These are phyloP conservation scores for Channa argus DNA, from an alignment of 2,113 vertebrate species.

Conservation along the genomic window DNA sequence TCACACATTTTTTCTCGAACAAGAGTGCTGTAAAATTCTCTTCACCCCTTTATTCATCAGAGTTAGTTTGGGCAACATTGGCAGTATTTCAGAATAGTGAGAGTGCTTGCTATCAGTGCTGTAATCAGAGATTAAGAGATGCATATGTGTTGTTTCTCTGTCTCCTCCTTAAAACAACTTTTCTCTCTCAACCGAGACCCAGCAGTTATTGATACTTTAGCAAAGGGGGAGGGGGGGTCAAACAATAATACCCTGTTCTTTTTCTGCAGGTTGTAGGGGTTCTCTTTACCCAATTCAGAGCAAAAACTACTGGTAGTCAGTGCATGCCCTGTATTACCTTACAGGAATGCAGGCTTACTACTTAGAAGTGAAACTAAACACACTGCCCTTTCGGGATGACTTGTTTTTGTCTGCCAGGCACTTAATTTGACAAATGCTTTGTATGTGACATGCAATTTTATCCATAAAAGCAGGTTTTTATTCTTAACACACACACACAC, in stretches of 20 bases:
- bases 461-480: slow-evolving; percentile 26
- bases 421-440: slow-evolving; percentile 48
- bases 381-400: slow-evolving; percentile 45
- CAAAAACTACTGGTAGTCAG: slow-evolving; percentile 43
- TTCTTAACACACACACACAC: neutral
- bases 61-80: slow-evolving; percentile 10
- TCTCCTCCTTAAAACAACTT: slow-evolving; percentile 58
- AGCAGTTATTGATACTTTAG: slow-evolving; percentile 71
- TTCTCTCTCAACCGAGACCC: slow-evolving; percentile 55
- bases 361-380: slow-evolving; percentile 64
- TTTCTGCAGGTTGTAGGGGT: slow-evolving; percentile 52
- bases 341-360: slow-evolving; percentile 64
- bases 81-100: slow-evolving; percentile 36
- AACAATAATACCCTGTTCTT: slow-evolving; percentile 67
- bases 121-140: slow-evolving; percentile 69
- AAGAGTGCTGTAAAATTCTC: slow-evolving; percentile 43
- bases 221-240: slow-evolving; percentile 40
- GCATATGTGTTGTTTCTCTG: slow-evolving; percentile 52
- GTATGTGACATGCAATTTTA: slow-evolving; percentile 35
- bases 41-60: slow-evolving; percentile 24
- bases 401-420: slow-evolving; percentile 51
- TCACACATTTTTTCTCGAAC: slow-evolving; percentile 65
- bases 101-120: slow-evolving; percentile 54
- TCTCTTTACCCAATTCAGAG: slow-evolving; percentile 42
- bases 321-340: slow-evolving; percentile 65